phyloP scores from a whole-genome alignment of 1,140 invertebrate genomes.

The Asobara japonica region DNA sequence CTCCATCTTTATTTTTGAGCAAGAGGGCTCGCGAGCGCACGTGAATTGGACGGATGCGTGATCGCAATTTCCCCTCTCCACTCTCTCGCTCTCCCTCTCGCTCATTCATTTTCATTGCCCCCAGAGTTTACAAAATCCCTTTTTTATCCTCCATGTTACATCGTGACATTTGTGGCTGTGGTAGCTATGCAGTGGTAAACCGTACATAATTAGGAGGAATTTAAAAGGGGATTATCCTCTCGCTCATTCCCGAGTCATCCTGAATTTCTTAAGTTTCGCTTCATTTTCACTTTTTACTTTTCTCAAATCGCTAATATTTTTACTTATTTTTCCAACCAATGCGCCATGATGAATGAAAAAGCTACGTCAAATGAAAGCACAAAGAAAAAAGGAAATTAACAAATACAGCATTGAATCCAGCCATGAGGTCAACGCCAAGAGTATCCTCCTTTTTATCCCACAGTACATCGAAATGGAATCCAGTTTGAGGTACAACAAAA shows the following conservation, averaged over 20 bases:
- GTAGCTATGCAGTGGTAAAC: conserved; percentile 56
- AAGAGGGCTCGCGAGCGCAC: background rate
- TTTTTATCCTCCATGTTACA: background rate
- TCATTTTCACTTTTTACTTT: background rate
- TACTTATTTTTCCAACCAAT: background rate
- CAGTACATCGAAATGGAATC: conserved; percentile 56
- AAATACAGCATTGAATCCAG: too few species aligned
- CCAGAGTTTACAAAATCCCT: conserved; percentile 1
- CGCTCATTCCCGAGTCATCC: background rate
- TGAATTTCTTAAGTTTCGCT: background rate
- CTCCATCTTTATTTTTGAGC: conserved; percentile 1
- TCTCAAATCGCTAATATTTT: background rate
- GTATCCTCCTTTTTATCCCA: background rate
- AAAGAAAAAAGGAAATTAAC: too few species aligned
- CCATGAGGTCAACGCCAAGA: background rate
- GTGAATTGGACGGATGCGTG: conserved; percentile 30
- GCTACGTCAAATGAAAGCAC: background rate
- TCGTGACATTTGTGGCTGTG: conserved; percentile 36
- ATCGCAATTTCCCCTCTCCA: conserved; percentile 25
- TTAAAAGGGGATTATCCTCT: background rate
- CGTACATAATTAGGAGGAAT: conserved; percentile 60
- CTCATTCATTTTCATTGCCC: conserved; percentile 31
- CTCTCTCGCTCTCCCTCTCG: conserved; percentile 4
- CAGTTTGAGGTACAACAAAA: conserved; percentile 55
- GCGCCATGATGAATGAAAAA: background rate